A percentile compares a stretch with the other conserved stretches of the same genome.
Evolutionary conservation across 1,140 invertebrate genomes (phyloP).

Genomic region (Drosophila tani): DNA sequence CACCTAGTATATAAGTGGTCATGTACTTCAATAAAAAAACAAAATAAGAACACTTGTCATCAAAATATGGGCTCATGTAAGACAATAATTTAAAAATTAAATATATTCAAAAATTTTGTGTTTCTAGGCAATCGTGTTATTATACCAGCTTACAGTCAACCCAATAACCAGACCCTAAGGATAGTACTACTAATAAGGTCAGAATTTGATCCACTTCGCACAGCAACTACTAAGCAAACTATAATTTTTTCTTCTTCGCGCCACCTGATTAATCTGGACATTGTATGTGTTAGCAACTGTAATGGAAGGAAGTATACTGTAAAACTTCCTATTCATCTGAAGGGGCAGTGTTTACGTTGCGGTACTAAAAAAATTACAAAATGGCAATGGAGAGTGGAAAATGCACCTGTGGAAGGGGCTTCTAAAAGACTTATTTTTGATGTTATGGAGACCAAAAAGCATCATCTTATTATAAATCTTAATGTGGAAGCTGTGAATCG

Average conservation of each 20-base stretch:
- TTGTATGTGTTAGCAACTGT: slow-evolving; percentile 48
- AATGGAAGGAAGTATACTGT: slow-evolving; percentile 39
- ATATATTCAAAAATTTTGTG: neutral
- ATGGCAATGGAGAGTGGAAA: slow-evolving; percentile 40
- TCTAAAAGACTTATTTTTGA: slow-evolving; percentile 37
- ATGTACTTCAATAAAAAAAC: neutral
- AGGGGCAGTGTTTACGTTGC: slow-evolving; percentile 35
- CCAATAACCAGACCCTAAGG: slow-evolving; percentile 33
- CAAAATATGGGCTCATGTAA: slow-evolving; percentile 43
- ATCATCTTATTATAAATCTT: neutral
- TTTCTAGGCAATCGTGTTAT: slow-evolving; percentile 21
- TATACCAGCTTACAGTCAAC: slow-evolving; percentile 45
- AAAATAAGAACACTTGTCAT: slow-evolving; percentile 25
- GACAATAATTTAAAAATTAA: neutral
- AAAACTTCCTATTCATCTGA: slow-evolving; percentile 33
- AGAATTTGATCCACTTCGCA: slow-evolving; percentile 37
- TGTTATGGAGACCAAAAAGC: neutral
- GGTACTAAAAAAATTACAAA: slow-evolving; percentile 34
- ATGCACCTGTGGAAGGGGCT: slow-evolving; percentile 2
- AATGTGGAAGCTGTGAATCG: slow-evolving; percentile 7
- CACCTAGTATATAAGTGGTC: slow-evolving; percentile 8
- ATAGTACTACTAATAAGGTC: slow-evolving; percentile 44
- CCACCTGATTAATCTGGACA: slow-evolving; percentile 39
- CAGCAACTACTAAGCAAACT: slow-evolving; percentile 36
- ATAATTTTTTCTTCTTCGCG: slow-evolving; percentile 40